These are phyloP conservation scores for Ctenopoma multispine DNA, from an alignment of 2,797 vertebrate genomes.

Conservation along the genomic window DNA sequence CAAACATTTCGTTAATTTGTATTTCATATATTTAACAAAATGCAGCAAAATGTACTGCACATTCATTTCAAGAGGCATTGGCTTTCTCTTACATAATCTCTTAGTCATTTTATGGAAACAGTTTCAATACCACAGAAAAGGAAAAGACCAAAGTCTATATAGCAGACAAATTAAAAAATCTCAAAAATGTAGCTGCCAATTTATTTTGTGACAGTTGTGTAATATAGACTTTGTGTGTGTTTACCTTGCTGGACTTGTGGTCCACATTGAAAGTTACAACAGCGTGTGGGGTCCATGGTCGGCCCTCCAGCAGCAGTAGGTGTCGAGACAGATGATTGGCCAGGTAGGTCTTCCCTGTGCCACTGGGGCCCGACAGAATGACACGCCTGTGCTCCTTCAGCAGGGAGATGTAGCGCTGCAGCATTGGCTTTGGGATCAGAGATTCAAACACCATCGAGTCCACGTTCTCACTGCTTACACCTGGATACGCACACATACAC, in stretches of 20 bases:
- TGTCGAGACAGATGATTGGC: constrained; percentile 92
- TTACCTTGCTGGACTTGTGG: constrained; percentile 98
- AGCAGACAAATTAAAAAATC: too few species aligned
- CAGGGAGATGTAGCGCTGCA: constrained; percentile 95
- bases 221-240: neutral
- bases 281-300: constrained; percentile 85
- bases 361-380: constrained; percentile 95
- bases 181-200: too few species aligned
- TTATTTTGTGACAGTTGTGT: neutral
- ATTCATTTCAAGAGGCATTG: neutral
- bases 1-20: neutral
- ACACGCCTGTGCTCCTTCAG: constrained; percentile 93
- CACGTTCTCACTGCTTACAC: constrained; percentile 87
- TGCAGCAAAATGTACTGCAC: neutral
- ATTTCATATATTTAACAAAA: neutral
- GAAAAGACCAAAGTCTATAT: too few species aligned
- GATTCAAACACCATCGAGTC: constrained; percentile 95
- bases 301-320: constrained; percentile 89
- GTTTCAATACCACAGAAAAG: neutral
- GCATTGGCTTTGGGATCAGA: constrained; percentile 93
- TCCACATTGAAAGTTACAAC: constrained; percentile 96
- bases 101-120: neutral
- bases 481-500: constrained; percentile 72
- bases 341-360: constrained; percentile 95
- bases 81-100: neutral